These are phyloP conservation scores for Drosophila pruinosa DNA, from an alignment of 1,140 invertebrate species.

Conservation along the genomic window DNA sequence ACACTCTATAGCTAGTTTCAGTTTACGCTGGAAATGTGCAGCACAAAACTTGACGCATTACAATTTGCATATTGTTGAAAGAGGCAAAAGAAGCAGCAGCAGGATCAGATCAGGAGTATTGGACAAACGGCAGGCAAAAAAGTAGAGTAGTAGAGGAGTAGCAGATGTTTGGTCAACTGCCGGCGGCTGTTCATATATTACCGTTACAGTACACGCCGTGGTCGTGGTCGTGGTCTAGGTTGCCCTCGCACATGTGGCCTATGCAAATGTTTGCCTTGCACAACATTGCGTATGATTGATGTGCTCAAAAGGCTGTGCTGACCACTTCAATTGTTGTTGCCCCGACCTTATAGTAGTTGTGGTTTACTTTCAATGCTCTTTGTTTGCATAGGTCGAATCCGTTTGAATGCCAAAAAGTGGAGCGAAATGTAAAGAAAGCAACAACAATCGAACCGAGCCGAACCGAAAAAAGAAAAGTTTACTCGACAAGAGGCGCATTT, in stretches of 20 bases:
- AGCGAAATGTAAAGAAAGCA: neutral
- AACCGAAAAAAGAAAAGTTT: neutral
- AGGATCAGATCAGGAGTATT: too few species aligned
- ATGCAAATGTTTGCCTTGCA: slow-evolving; percentile 69
- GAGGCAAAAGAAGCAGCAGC: neutral
- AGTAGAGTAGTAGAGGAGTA: neutral
- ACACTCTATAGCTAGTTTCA: neutral
- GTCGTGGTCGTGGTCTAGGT: too few species aligned
- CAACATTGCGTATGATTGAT: slow-evolving; percentile 75
- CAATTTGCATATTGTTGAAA: slow-evolving; percentile 69
- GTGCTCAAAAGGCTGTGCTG: slow-evolving; percentile 55
- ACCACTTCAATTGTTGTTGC: slow-evolving; percentile 24
- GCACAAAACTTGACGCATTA: slow-evolving; percentile 44
- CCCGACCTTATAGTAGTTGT: neutral
- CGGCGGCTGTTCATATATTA: slow-evolving; percentile 24
- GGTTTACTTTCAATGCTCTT: neutral
- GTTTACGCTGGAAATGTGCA: slow-evolving; percentile 5
- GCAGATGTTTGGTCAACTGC: slow-evolving; percentile 35
- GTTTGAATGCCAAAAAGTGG: neutral
- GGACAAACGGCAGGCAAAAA: neutral
- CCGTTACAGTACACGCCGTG: neutral
- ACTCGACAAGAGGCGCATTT: slow-evolving; percentile 1
- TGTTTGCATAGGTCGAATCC: slow-evolving; percentile 31
- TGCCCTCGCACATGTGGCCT: slow-evolving; percentile 27
- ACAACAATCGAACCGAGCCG: neutral